Evolutionary conservation across 2,113 vertebrate genomes (phyloP).

Genomic region (Rattus rattus): DNA sequence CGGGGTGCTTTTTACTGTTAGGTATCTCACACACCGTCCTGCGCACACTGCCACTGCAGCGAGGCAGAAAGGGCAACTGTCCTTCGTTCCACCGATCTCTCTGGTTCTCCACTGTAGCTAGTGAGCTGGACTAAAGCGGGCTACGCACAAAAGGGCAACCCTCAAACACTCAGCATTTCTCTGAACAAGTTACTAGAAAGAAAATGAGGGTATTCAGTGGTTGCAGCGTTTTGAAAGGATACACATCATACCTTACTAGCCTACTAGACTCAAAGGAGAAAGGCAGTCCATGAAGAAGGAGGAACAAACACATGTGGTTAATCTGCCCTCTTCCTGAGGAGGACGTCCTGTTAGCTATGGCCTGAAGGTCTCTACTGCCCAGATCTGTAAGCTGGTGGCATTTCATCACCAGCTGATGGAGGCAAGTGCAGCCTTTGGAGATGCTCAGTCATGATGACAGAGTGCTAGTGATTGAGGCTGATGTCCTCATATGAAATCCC

Average conservation of each 20-base stretch:
- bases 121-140: background rate
- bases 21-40: too few relatives aligned
- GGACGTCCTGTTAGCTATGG: background rate
- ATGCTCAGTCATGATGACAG: background rate
- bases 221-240: background rate
- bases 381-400: background rate
- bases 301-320: background rate
- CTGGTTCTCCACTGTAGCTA: background rate
- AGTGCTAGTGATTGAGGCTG: background rate
- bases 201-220: background rate
- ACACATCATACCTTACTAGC: background rate
- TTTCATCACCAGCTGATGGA: background rate
- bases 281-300: background rate
- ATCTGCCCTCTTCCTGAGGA: background rate
- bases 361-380: background rate
- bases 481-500: background rate
- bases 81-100: background rate
- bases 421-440: background rate
- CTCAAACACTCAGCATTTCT: background rate
- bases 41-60: background rate
- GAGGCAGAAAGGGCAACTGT: conserved; percentile 23
- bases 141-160: background rate
- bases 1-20: background rate
- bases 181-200: background rate
- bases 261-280: background rate